These are phyloP conservation scores for Caenorhabditis auriculariae DNA, from an alignment of 2,888 invertebrate species.

Conservation along the genomic window DNA sequence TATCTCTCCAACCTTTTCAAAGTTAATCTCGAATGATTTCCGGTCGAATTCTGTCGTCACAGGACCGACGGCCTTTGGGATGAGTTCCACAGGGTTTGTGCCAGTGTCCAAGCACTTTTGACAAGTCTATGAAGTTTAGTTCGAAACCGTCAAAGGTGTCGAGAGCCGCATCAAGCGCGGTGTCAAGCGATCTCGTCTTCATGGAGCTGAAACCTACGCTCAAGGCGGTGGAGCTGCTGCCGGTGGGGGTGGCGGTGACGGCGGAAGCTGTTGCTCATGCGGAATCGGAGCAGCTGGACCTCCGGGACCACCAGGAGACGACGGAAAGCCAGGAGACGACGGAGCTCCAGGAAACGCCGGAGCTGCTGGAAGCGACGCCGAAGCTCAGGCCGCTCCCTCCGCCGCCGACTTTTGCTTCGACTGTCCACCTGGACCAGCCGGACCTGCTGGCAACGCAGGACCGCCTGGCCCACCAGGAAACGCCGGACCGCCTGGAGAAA, in stretches of 20 bases:
- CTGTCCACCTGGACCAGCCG: conserved; percentile 49
- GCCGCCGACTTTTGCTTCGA: conserved; percentile 49
- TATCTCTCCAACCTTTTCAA: not conserved
- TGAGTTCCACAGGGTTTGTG: conserved; percentile 42
- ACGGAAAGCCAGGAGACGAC: conserved; percentile 43
- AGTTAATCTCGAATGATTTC: not conserved
- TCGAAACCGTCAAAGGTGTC: conserved; percentile 40
- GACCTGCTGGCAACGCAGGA: conserved; percentile 51
- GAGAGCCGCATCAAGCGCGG: conserved; percentile 37
- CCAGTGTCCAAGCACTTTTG: not conserved
- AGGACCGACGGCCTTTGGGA: conserved; percentile 52
- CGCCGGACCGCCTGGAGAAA: conserved; percentile 61
- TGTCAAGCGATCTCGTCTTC: conserved; percentile 17
- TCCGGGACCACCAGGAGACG: conserved; percentile 43
- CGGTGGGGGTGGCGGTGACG: conserved; percentile 25
- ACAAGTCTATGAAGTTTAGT: conserved; percentile 8
- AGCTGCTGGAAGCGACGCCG: conserved; percentile 35
- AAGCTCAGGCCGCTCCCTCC: conserved; percentile 29
- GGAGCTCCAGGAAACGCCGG: conserved; percentile 52
- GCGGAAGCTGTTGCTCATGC: conserved; percentile 45
- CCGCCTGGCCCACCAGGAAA: conserved; percentile 46
- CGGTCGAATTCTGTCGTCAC: conserved; percentile 52
- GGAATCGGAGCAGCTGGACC: conserved; percentile 52
- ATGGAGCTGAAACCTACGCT: conserved; percentile 7
- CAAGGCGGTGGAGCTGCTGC: conserved; percentile 11